Base-by-base conservation (phyloP, 2,888 invertebrate species). In the Acanthosoma haemorrhoidale region DNA sequence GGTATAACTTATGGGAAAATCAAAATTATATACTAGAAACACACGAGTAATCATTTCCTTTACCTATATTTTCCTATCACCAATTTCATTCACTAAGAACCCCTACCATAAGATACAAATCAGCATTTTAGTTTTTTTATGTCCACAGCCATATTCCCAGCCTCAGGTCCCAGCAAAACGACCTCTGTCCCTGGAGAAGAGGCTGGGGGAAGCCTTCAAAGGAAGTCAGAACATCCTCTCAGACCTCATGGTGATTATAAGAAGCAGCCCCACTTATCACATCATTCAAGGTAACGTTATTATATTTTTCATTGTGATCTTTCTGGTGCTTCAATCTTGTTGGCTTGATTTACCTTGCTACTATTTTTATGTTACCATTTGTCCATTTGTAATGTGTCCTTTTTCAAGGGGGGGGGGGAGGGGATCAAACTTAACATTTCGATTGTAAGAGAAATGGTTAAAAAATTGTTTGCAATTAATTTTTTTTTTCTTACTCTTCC, bases 231-330 rank as follows among this genome's bases (percentile, higher is more conserved):
- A 25, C 59, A 43, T 15, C 25, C 58, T 21, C 73, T 71, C 15
- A 71, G 73, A 68, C 73, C 70, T 39, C 73, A 71, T 64, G 68
- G 66, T 32, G 71, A 72, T 25, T 72, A 73, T 39, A 71, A 73
- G 34, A 73, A 73, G 51, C n/a, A n/a, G n/a, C 66, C 71, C 36
- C 71, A 71, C 66, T 36, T 71, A 18, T 67, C 71, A n/a, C 72
- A 71, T n/a, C 72, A 72, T 70, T 60, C 68, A 9, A 69, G 72
- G 72, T 71, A 60, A 31, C 18, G 59, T 15, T 16, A 15, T 13
- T 58, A 3, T 32, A 11, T n/a, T 58, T 2, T 58, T 5, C 4
- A 6, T 6, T 32, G 32, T 32, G 32, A 6, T 32, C 4, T 32
- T 36, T 36, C 36, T 36, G 8, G 6, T 9, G 6, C 11, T 6